Conservation (phyloP, 2,113 vertebrate genomes). For the Butorides virescens region DNA sequence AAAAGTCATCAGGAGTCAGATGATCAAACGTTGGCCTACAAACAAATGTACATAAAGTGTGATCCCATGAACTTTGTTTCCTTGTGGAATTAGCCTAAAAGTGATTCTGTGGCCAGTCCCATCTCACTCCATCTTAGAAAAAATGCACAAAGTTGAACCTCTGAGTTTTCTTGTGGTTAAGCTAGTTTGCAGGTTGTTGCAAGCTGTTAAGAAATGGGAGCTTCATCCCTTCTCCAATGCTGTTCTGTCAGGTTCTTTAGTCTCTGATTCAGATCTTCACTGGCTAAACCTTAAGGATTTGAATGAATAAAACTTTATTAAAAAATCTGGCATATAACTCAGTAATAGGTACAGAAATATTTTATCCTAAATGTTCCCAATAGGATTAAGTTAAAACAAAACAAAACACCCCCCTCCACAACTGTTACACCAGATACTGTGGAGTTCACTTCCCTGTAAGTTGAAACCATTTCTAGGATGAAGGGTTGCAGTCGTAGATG, state of each 20-base stretch:
- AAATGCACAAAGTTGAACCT: accelerated
- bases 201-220: neutral
- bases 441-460: neutral
- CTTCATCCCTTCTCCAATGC: neutral
- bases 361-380: neutral
- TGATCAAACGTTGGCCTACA: neutral
- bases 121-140: neutral
- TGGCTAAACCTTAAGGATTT: neutral
- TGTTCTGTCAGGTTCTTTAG: neutral
- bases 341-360: neutral
- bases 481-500: neutral
- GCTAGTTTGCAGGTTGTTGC: neutral
- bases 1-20: neutral
- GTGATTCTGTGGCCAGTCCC: neutral
- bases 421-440: neutral
- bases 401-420: too few relatives aligned
- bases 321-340: neutral
- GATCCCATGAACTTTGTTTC: neutral
- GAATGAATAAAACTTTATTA: neutral
- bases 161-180: neutral
- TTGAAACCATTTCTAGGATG: neutral
- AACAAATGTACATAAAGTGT: neutral
- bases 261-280: neutral
- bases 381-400: neutral
- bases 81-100: neutral